A percentile compares a stretch with the other conserved stretches of the same genome.
These are phyloP conservation scores for Pangasianodon hypophthalmus DNA, from an alignment of 2,113 vertebrate species.

Conservation along the genomic window DNA sequence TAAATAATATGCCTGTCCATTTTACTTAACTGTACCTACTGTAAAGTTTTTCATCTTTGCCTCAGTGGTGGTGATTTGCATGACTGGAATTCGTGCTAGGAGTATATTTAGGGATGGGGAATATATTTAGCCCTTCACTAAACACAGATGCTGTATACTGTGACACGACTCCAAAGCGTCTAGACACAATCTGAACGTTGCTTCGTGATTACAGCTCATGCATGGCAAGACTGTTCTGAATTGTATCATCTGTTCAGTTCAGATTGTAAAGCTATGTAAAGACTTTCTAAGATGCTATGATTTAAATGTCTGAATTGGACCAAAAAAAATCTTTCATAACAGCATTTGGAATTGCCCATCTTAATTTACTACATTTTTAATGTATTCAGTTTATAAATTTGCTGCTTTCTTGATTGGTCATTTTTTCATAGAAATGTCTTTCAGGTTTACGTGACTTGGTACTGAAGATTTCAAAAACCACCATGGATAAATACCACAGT, in stretches of 20 bases:
- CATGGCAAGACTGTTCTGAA: background rate
- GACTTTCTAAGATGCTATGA: background rate
- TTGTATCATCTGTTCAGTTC: background rate
- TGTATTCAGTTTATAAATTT: background rate
- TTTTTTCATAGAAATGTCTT: background rate
- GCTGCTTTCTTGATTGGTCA: background rate
- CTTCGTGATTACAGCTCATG: background rate
- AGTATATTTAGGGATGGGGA: conserved; percentile 46
- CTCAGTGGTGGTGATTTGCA: background rate
- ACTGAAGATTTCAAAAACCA: background rate
- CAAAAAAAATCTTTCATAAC: background rate
- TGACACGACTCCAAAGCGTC: background rate
- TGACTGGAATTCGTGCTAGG: conserved; percentile 5
- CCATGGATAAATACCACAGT: conserved; percentile 4
- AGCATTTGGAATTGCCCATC: background rate
- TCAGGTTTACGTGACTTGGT: background rate
- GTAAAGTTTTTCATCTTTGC: background rate
- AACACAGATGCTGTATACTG: conserved; percentile 46
- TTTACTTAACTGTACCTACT: background rate
- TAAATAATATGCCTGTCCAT: background rate
- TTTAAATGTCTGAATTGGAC: background rate
- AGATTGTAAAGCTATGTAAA: background rate
- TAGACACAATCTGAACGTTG: background rate
- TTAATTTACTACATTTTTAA: background rate
- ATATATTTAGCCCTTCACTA: conserved; percentile 68